These are phyloP conservation scores for Andrena marginata DNA, from an alignment of 2,888 invertebrate genomes.

Conservation along the genomic window DNA sequence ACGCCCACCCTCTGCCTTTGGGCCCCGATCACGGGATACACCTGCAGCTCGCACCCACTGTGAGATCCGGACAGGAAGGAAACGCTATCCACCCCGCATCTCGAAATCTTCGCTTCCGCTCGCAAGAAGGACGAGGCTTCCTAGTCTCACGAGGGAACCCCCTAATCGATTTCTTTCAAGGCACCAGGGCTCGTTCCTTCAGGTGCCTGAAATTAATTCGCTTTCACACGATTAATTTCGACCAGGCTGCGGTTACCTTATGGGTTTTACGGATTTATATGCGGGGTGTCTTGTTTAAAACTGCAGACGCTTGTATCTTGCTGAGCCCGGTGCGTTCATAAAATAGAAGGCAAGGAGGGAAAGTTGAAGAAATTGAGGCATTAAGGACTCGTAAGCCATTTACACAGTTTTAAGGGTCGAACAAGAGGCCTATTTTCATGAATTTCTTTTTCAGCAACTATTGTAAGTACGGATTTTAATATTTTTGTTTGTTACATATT, in stretches of 20 bases:
- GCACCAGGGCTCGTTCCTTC: neutral
- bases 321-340: neutral
- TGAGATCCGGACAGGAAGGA: conserved; percentile 76
- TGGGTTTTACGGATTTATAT: neutral
- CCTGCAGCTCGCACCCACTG: conserved; percentile 79
- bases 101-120: conserved; percentile 78
- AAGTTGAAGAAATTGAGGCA: neutral
- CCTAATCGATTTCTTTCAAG: conserved; percentile 41
- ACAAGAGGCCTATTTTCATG: no score
- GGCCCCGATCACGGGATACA: conserved; percentile 75
- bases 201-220: conserved; percentile 39
- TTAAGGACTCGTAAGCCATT: no score
- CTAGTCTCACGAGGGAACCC: conserved; percentile 34
- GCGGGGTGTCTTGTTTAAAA: neutral
- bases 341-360: neutral
- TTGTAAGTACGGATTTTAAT: no score
- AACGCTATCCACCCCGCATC: conserved; percentile 73
- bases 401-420: no score
- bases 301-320: neutral
- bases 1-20: conserved; percentile 76
- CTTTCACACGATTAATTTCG: conserved; percentile 39
- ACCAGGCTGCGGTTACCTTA: neutral
- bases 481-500: no score
- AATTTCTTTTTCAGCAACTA: no score
- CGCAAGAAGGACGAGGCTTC: conserved; percentile 30